Evolutionary conservation across 2,888 invertebrate genomes (phyloP).

Genomic region (Zootermopsis nevadensis): DNA sequence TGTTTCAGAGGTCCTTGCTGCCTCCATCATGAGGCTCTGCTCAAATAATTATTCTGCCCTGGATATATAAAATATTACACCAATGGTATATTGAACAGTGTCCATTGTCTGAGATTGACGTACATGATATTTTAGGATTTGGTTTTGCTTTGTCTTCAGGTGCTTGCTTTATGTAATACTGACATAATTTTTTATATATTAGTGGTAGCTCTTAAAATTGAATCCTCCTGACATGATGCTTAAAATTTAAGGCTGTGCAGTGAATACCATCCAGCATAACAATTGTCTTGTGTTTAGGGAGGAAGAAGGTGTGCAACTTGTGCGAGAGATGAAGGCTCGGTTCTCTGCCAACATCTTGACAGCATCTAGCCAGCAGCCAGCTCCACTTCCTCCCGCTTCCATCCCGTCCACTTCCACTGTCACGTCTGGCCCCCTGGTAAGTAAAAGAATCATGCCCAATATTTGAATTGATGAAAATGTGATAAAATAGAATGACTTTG

Average conservation of each 20-base stretch:
- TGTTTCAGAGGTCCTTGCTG: too few species aligned
- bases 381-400: not conserved
- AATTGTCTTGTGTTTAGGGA: slow-evolving; percentile 64
- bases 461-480: too few species aligned
- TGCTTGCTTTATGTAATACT: too few species aligned
- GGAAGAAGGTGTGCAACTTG: slow-evolving; percentile 78
- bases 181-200: too few species aligned
- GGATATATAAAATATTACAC: too few species aligned
- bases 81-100: too few species aligned
- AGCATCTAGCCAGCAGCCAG: not conserved
- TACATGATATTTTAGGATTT: too few species aligned
- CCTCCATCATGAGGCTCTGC: too few species aligned
- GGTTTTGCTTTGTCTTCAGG: too few species aligned
- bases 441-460: not conserved
- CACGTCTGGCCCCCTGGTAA: not conserved
- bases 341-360: slow-evolving; percentile 68
- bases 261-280: not conserved
- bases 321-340: slow-evolving; percentile 82
- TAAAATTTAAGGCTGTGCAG: not conserved
- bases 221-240: not conserved
- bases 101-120: too few species aligned
- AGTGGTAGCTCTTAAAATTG: too few species aligned
- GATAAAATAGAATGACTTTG: not conserved
- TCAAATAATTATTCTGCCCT: too few species aligned
- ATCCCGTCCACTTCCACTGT: not conserved